Conservation (phyloP, 2,113 vertebrate species). For the Carlito syrichta region DNA sequence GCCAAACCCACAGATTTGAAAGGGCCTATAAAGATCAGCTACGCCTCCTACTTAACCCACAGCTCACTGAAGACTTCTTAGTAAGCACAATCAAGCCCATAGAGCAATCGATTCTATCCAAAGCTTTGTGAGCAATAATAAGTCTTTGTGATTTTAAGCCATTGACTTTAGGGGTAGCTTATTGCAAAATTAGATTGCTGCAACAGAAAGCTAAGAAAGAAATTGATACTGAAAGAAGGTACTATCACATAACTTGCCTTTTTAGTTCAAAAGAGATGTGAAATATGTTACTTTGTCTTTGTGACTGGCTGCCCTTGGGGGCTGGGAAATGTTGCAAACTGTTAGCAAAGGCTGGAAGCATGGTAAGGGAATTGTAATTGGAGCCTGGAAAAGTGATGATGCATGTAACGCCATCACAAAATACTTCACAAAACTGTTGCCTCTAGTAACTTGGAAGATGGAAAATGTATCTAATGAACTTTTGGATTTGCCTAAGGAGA, state of each 20-base stretch:
- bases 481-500: conserved; percentile 52
- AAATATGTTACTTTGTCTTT: background rate
- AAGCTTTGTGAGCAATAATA: background rate
- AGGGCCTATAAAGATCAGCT: background rate
- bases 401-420: background rate
- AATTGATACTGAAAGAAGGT: background rate
- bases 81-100: background rate
- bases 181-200: background rate
- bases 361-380: background rate
- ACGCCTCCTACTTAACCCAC: background rate
- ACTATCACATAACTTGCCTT: background rate
- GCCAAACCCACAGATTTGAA: background rate
- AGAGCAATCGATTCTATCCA: background rate
- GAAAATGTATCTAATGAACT: conserved; percentile 23
- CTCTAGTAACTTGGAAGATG: conserved; percentile 19
- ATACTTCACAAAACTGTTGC: conserved; percentile 27
- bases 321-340: background rate
- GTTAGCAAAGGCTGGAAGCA: background rate
- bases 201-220: background rate
- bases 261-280: background rate
- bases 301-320: background rate
- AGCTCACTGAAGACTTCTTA: background rate
- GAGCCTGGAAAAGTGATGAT: conserved; percentile 20
- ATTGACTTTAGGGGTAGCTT: background rate
- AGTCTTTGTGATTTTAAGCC: background rate